phyloP scores from a whole-genome alignment of 2,113 vertebrate species.

The Oreamnos americanus region DNA sequence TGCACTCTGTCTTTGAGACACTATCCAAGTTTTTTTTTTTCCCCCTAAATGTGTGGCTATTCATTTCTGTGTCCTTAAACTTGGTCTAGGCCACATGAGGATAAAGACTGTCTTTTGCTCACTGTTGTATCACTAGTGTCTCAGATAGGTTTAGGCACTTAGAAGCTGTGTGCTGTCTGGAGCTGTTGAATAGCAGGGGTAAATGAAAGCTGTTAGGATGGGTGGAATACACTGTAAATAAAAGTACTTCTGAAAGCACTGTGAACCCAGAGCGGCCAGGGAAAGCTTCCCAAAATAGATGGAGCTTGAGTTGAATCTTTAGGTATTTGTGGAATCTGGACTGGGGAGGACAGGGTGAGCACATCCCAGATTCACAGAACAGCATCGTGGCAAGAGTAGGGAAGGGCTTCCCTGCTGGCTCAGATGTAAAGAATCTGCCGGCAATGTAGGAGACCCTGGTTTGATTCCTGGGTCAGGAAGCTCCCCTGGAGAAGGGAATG shows the following conservation, averaged over 20 bases:
- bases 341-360: neutral
- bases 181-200: neutral
- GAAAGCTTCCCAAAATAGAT: neutral
- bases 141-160: neutral
- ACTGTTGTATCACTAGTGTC: accelerated
- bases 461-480: neutral
- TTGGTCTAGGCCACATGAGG: neutral
- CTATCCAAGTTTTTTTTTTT: neutral
- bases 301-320: neutral
- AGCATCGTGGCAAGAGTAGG: neutral
- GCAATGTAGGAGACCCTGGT: neutral
- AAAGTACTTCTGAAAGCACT: neutral
- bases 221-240: neutral
- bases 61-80: neutral
- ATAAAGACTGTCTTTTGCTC: neutral
- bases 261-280: neutral
- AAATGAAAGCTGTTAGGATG: neutral
- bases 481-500: neutral
- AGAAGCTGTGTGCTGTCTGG: neutral
- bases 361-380: neutral
- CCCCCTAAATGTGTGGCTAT: neutral
- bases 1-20: neutral
- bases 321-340: neutral
- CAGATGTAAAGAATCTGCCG: neutral
- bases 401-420: neutral